Evolutionary conservation across 2,797 vertebrate genomes (phyloP).

Genomic region (Pangasius krempfi): DNA sequence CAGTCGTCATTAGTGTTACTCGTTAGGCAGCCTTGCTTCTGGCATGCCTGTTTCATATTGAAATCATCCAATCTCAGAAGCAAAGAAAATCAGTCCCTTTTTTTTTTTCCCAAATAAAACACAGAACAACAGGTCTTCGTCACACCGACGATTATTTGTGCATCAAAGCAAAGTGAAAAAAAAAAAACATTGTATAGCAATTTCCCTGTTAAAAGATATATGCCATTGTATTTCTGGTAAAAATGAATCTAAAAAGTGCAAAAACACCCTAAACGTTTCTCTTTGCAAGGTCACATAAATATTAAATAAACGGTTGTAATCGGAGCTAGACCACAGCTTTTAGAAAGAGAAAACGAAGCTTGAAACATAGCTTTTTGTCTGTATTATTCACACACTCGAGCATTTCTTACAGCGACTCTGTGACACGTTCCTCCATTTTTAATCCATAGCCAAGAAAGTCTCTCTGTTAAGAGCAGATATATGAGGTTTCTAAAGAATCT

Average conservation of each 20-base stretch:
- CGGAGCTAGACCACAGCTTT: slow-evolving; percentile 79
- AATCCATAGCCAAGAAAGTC: slow-evolving; percentile 54
- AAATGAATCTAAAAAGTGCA: slow-evolving; percentile 87
- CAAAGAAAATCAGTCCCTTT: slow-evolving; percentile 70
- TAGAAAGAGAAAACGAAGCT: slow-evolving; percentile 74
- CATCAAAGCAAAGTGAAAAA: slow-evolving; percentile 83
- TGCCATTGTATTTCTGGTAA: slow-evolving; percentile 73
- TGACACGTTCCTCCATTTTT: slow-evolving; percentile 64
- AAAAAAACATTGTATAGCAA: slow-evolving; percentile 79
- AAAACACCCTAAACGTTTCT: slow-evolving; percentile 80
- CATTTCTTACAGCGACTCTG: slow-evolving; percentile 58
- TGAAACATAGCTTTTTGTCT: slow-evolving; percentile 73
- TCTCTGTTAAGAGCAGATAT: slow-evolving; percentile 71
- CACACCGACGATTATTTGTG: slow-evolving; percentile 84
- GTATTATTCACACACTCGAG: slow-evolving; percentile 74
- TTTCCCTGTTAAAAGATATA: slow-evolving; percentile 83
- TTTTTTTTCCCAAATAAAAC: slow-evolving; percentile 77
- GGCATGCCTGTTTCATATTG: slow-evolving; percentile 64
- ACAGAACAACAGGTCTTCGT: slow-evolving; percentile 81
- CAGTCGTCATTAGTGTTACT: slow-evolving; percentile 82
- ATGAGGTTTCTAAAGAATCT: slow-evolving; percentile 65
- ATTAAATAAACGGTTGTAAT: slow-evolving; percentile 84
- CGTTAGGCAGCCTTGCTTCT: slow-evolving; percentile 61
- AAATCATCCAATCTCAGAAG: slow-evolving; percentile 75
- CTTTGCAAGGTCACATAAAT: slow-evolving; percentile 87